Base-by-base conservation (phyloP, 1,140 invertebrate genomes). In the Zelostemma sp. region DNA sequence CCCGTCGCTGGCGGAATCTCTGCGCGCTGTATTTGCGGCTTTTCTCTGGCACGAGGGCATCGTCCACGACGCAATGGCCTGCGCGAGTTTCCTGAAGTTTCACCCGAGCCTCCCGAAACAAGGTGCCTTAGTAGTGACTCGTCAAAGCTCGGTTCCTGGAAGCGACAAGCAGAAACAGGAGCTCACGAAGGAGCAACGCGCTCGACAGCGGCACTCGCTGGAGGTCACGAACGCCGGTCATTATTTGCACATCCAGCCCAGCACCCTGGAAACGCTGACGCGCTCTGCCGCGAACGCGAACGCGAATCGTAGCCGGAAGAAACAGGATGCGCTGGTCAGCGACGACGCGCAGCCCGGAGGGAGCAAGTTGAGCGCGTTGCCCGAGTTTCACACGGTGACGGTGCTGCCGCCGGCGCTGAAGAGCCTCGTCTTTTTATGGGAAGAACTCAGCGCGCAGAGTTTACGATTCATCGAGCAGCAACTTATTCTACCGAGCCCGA, bases 1-100 rank as follows among this genome's bases (percentile, higher is more conserved):
- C 67, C 96, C 97, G 0, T 95, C 95, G 0, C 91, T 97, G 12
- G 96, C 96, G 0, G 96, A 99, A 81, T 94, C 95, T 75, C 84
- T 97, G 2, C 87, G 97, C 4, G 93, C 96, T 0, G 93, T 98
- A 0, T 99, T 99, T 85, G 96, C 97, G 0, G 96, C 97, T 0
- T 93, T 98, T 75, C 83, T 99, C 1, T 99, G 97, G 97, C 97
- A 99, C 82, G 96, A 98, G 87, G 96, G 95, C 1, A 93, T 99
- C 38, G 95, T 98, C 0, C 95, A 98, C 80, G 97, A 99, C 82
- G 96, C 96, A 3, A 98, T 99, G 92, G 96, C 97, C 0, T 97
- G 95, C 79, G 95, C 97, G 0, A 95, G 96, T 2, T 99, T 96
- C 79, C 86, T 99, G 0, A 97, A 97, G 84, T 98, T 98, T 80